These are phyloP conservation scores for Anolis sagrei DNA, from an alignment of 2,113 vertebrate genomes.

Conservation along the genomic window DNA sequence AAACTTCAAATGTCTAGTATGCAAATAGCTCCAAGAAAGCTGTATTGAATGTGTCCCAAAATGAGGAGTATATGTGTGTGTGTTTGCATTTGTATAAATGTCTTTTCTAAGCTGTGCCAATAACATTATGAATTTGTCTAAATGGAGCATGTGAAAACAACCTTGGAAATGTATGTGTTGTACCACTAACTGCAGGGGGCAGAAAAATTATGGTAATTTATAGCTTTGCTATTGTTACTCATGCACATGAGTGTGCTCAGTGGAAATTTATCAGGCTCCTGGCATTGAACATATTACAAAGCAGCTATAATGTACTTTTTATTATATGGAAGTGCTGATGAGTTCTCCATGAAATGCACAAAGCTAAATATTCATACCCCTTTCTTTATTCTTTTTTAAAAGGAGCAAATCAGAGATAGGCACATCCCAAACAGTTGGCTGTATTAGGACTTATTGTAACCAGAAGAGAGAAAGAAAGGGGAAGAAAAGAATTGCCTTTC, in stretches of 20 bases:
- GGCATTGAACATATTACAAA: conserved; percentile 49
- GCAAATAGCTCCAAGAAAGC: conserved; percentile 19
- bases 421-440: background rate
- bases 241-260: conserved; percentile 61
- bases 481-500: background rate
- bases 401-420: conserved; percentile 16
- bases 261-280: conserved; percentile 65
- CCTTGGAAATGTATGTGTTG: conserved; percentile 68
- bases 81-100: conserved; percentile 68
- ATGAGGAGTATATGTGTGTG: conserved; percentile 11
- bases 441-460: background rate
- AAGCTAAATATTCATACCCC: conserved; percentile 49
- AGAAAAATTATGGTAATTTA: conserved; percentile 78
- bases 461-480: background rate
- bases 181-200: conserved; percentile 72
- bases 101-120: conserved; percentile 69
- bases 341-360: conserved; percentile 49
- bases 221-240: conserved; percentile 72
- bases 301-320: conserved; percentile 46
- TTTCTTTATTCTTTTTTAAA: conserved; percentile 48
- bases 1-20: background rate
- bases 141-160: conserved; percentile 74
- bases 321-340: conserved; percentile 56
- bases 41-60: conserved; percentile 55
- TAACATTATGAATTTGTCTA: conserved; percentile 72